Base-by-base conservation (phyloP, 2,888 invertebrate species). In the Andrena camellia region DNA sequence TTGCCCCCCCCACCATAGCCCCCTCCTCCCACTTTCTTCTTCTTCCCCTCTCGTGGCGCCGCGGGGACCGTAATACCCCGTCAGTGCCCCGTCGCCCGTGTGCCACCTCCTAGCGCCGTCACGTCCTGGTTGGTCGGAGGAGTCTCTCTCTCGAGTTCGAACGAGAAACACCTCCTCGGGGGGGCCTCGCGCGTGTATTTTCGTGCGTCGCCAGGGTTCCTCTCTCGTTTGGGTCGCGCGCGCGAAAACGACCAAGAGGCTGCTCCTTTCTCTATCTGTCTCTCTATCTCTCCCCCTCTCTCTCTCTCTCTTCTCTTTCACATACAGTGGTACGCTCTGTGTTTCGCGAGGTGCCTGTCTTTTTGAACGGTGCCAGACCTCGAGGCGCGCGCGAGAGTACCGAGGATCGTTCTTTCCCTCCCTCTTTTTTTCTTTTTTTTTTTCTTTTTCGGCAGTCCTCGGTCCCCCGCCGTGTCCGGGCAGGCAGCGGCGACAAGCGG, bases 401-500 rank as follows among this genome's bases (percentile, higher is more conserved):
- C 35, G 69, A 76, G 63, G 54, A 76, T 63, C 70, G 48, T 31
- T 42, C 42, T 17, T 17, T 1, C 42, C 42, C 42, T 5, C 17
- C 13, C 0, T 0, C 0, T 13, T 42, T 42, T 42, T 42, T 42
- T 17, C 1, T 0, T 42, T 17, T 42, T 42, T 42, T 42, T 17
- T 17, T 42, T 17, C 17, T 42, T 60, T 62, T 75, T 63, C 70
- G 75, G 52, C 62, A 73, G 67, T 81, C 74, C 33, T 73, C 57
- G 57, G 57, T 57, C 66, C 57, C 48, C 54, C 62, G 66, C 64
- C 66, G 69, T 57, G 77, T 63, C 63, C 68, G 68, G 81, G 81
- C 77, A 81, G 42, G 87, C 72, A 77, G 88, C 72, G 84, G 84
- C 85, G 87, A 81, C 87, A 87, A 88, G 84, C 87, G 88, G 88